Base-by-base conservation (phyloP, 2,797 vertebrate species). In the Molossus alvarezi region DNA sequence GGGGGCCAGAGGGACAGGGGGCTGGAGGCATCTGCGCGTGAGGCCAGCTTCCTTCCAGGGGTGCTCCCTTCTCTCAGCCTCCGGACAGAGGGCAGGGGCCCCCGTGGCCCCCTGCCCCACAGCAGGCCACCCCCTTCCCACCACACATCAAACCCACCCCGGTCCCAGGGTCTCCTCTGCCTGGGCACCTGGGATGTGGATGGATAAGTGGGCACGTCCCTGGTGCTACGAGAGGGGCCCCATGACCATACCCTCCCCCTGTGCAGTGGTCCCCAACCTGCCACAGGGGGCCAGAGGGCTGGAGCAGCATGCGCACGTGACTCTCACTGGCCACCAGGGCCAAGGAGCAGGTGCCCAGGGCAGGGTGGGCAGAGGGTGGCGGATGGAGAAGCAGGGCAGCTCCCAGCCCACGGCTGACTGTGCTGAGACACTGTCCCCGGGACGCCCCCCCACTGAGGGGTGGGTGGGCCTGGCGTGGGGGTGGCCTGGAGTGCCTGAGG, bases 331-430 rank as follows among this genome's bases (percentile, higher is more conserved):
- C 33, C 33, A 33, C 33, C 33, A 33, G 55, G 18, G 55, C 6
- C 55, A 57, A 17, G 55, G 55, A 7, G 55, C 6, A 97, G 0
- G 20, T 27, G 33, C 3, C 25, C 20, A 3, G 62, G 13, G 14
- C 6, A 3, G 3, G 10, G 29, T 5, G 10, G 65, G 1, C 5
- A 0, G 5, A 23, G 14, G 14, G 33, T 1, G 10, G 13, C 1
- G 2, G 29, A 18, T 5, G 1, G 33, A 20, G 25, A 1, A 18
- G 55, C 33, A 2, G 55, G 33, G 11, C 18, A 4, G 55, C 29
- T 29, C 13, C 2, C 5, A 25, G 83, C 18, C 25, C 8, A 3
- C 2, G 11, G 27, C 20, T 9, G n/a, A 8, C 76, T 0, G 12
- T 8, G 45, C 20, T 6, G 29, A 53, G n/a, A 15, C 62, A 33